Evolutionary conservation across 2,888 invertebrate genomes (phyloP), one percentile per base, ranked within the genome.

Genomic region (Calliphora vomitoria): DNA sequence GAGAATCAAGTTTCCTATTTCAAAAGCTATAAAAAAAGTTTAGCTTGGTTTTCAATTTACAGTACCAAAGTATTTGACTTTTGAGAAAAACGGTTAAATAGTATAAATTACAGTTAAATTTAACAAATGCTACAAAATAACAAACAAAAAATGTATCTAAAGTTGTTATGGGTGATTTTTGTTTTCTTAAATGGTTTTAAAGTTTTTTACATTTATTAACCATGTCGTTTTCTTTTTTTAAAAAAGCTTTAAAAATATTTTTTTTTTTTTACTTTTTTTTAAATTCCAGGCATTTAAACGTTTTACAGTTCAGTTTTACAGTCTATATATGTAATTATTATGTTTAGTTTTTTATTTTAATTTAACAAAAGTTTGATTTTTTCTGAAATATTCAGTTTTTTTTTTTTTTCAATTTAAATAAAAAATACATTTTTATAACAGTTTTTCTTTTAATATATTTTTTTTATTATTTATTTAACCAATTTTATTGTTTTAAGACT

Each of bases 231-330:
- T 68, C 66, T 44, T 66, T 47, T 20, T 69, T 58, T 50, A 35
- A 47, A 60, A 68, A 60, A 75, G 55, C 58, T 55, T 82, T 60
- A 20, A 35, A 76, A 62, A 47, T 75, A 58, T 31, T 31, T 10
- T 41, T 4, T 58, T 44, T 75, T 75, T 75, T 3, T 13, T 53
- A n/a, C 50, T 10, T 41, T 53, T 15, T 53, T 15, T 53, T 76
- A 64, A 75, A 66, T 75, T 75, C 50, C 69, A 47, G 75, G 66
- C 82, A 82, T 60, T 47, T 44, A 72, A 72, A 72, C 13, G 64
- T 64, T 55, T 58, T 76, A 20, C 76, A 53, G 71, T 62, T 71
- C 13, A 76, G 50, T 50, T 75, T 47, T 31, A 68, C 35, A 75
- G 68, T 60, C 55, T 82, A 66, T 64, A 13, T 18, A 47, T n/a